Percentiles rank a stretch among this genome's conserved stretches.
Conservation (phyloP, 2,888 invertebrate genomes). For the Hoplodrina ambigua region DNA sequence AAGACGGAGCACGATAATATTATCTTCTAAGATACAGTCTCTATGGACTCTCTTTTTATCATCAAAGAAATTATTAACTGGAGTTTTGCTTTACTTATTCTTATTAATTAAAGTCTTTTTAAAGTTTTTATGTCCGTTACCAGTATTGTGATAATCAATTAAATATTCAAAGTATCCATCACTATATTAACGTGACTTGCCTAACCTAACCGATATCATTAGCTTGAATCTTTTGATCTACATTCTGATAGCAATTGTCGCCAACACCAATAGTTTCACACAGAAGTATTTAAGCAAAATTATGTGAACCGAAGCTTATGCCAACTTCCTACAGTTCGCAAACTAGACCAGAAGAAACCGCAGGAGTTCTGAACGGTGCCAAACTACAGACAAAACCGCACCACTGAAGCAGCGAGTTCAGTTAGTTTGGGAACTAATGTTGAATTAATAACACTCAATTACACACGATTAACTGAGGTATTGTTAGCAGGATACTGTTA, state of each 20-base stretch:
- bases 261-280: constrained; percentile 4
- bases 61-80: neutral
- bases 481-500: constrained; percentile 20
- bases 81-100: neutral
- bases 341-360: constrained; percentile 53
- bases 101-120: neutral
- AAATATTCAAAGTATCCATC: neutral
- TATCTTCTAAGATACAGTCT: neutral
- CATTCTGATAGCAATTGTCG: neutral
- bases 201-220: no score
- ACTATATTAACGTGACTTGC: no score
- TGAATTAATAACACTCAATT: constrained; percentile 41
- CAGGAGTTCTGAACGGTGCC: constrained; percentile 35
- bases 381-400: constrained; percentile 33
- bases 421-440: constrained; percentile 50
- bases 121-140: neutral
- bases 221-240: neutral
- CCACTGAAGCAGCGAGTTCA: constrained; percentile 27
- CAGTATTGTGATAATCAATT: constrained; percentile 1
- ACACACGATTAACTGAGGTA: constrained; percentile 13
- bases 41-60: neutral
- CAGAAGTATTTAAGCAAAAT: constrained; percentile 5
- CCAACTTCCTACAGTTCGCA: constrained; percentile 28
- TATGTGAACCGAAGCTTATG: constrained; percentile 28
- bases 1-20: constrained; percentile 7